Conservation (phyloP, 2,797 vertebrate genomes). For the Phataginus tetradactyla region DNA sequence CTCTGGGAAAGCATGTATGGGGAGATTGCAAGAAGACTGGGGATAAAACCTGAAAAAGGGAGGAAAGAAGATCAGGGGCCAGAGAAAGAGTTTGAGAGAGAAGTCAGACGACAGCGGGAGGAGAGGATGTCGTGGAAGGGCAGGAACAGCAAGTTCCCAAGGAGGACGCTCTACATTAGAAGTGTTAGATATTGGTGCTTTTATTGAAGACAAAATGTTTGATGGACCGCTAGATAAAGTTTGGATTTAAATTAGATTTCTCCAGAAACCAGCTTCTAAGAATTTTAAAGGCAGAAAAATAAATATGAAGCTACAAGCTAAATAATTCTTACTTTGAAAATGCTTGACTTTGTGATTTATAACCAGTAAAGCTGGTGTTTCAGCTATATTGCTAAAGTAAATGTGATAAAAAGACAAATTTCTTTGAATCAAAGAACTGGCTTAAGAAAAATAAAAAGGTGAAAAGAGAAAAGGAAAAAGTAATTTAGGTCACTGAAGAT, state of each 20-base stretch:
- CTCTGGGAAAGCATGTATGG: not conserved
- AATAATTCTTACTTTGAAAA: constrained; percentile 5
- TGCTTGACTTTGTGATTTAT: not conserved
- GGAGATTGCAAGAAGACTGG: not conserved
- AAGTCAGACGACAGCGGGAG: not conserved
- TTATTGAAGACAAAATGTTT: constrained; percentile 2
- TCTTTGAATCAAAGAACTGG: constrained; percentile 19
- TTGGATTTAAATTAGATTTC: constrained; percentile 45
- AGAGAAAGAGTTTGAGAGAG: not conserved
- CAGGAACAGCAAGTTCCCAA: not conserved
- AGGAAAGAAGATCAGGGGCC: not conserved
- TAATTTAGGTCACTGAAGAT: constrained; percentile 22
- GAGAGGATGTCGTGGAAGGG: not conserved
- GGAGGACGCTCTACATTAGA: not conserved
- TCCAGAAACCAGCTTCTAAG: not conserved
- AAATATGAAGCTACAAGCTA: not conserved
- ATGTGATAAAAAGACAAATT: constrained; percentile 1
- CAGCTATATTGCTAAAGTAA: constrained; percentile 21
- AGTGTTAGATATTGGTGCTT: not conserved
- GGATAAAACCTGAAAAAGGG: not conserved
- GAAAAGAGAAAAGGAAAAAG: not conserved
- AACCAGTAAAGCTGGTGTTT: not conserved
- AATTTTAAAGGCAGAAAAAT: not conserved
- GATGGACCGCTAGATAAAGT: not conserved
- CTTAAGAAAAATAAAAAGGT: not conserved